A percentile compares a stretch with the other conserved stretches of the same genome.
Evolutionary conservation across 2,797 vertebrate species (phyloP).

Genomic region (Somateria mollissima): DNA sequence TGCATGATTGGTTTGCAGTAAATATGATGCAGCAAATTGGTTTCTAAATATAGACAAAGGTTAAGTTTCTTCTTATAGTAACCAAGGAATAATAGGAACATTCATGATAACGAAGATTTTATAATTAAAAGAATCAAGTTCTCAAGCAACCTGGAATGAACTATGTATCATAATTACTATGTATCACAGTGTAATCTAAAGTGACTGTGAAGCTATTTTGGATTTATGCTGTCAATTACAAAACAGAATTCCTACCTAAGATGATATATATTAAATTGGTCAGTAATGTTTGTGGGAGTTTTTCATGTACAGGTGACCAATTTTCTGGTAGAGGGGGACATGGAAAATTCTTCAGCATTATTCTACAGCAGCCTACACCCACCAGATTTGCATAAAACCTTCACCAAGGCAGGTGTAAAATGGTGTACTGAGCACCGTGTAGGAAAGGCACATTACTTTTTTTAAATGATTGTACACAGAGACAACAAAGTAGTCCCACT

Average conservation of each 20-base stretch:
- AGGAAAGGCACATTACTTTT: not conserved
- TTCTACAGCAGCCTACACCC: accelerated
- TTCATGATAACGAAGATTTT: conserved; percentile 40
- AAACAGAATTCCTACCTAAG: not conserved
- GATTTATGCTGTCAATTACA: not conserved
- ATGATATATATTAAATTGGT: not conserved
- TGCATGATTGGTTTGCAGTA: conserved; percentile 67
- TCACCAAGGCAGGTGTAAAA: accelerated
- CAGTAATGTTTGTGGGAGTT: not conserved
- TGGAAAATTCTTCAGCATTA: accelerated
- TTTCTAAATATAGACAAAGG: conserved; percentile 72
- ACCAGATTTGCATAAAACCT: accelerated
- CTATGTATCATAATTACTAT: too few relatives aligned
- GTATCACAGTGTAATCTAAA: not conserved
- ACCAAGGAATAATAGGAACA: conserved; percentile 60
- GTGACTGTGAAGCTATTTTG: not conserved
- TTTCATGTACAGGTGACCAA: accelerated
- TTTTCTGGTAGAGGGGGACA: not conserved
- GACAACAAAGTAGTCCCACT: accelerated
- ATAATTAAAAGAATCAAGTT: conserved; percentile 57
- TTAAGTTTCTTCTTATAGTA: conserved; percentile 46
- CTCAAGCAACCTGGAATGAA: conserved; percentile 31
- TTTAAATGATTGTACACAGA: not conserved
- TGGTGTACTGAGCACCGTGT: not conserved
- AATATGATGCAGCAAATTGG: conserved; percentile 61